Conservation (phyloP, 1,140 invertebrate genomes). For the Drosophila quadrilineata region DNA sequence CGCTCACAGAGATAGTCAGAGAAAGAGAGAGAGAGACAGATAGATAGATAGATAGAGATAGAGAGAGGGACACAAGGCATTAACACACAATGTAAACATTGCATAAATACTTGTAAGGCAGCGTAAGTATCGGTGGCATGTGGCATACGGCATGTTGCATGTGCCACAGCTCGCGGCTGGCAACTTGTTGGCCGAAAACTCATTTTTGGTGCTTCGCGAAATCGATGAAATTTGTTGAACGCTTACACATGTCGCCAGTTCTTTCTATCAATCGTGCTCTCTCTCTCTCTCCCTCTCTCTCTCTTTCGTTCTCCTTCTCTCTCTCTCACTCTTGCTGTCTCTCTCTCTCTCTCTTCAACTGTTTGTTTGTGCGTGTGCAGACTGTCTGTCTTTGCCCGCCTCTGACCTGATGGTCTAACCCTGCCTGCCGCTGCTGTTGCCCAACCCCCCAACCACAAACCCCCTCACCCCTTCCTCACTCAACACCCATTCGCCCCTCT, state of each 20-base stretch:
- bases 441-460: too few species aligned
- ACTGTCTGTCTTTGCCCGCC: neutral
- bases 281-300: neutral
- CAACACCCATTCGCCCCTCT: neutral
- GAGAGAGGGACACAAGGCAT: conserved; percentile 35
- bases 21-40: too few species aligned
- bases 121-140: conserved; percentile 16
- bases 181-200: conserved; percentile 65
- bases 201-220: conserved; percentile 22
- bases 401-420: too few species aligned
- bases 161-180: conserved; percentile 9
- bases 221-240: conserved; percentile 70
- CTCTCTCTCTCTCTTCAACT: neutral
- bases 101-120: conserved; percentile 64
- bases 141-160: conserved; percentile 16
- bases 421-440: too few species aligned
- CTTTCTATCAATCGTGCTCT: too few species aligned
- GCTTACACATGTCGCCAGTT: conserved; percentile 57
- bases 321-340: neutral
- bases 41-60: too few species aligned
- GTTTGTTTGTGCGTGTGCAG: too few species aligned
- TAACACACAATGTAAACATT: conserved; percentile 77
- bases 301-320: neutral
- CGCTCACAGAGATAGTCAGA: too few species aligned
- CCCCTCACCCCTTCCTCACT: too few species aligned